Evolutionary conservation across 2,797 vertebrate species (phyloP).

Genomic region (Sebastes trivittatus): DNA sequence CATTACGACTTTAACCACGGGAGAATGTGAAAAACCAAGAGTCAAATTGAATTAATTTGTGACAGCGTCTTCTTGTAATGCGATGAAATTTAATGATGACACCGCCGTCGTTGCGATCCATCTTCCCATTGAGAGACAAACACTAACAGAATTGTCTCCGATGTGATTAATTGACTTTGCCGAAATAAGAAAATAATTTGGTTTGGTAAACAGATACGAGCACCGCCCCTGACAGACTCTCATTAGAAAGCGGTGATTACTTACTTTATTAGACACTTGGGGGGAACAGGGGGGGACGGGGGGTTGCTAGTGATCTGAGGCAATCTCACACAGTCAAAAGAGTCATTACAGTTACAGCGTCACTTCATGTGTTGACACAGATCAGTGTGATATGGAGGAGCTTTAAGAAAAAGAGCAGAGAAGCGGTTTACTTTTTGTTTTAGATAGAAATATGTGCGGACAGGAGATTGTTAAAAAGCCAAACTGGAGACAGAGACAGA

Average conservation of each 20-base stretch:
- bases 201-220: constrained; percentile 60
- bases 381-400: constrained; percentile 45
- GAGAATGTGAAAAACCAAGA: not conserved
- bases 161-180: constrained; percentile 62
- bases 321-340: constrained; percentile 21
- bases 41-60: constrained; percentile 48
- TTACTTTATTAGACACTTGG: constrained; percentile 52
- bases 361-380: constrained; percentile 24
- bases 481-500: constrained; percentile 39
- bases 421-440: constrained; percentile 27
- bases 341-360: constrained; percentile 19
- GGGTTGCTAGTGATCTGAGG: constrained; percentile 2
- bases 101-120: constrained; percentile 18
- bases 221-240: constrained; percentile 54
- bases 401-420: constrained; percentile 1
- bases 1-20: not conserved
- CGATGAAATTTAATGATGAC: constrained; percentile 49
- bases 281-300: not conserved
- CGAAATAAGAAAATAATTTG: constrained; percentile 66
- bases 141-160: constrained; percentile 46
- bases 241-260: constrained; percentile 65
- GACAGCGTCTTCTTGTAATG: constrained; percentile 39
- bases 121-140: constrained; percentile 37
- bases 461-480: constrained; percentile 34
- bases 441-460: constrained; percentile 45